Evolutionary conservation across 2,888 invertebrate species (phyloP).

Genomic region (Agrilus mali): DNA sequence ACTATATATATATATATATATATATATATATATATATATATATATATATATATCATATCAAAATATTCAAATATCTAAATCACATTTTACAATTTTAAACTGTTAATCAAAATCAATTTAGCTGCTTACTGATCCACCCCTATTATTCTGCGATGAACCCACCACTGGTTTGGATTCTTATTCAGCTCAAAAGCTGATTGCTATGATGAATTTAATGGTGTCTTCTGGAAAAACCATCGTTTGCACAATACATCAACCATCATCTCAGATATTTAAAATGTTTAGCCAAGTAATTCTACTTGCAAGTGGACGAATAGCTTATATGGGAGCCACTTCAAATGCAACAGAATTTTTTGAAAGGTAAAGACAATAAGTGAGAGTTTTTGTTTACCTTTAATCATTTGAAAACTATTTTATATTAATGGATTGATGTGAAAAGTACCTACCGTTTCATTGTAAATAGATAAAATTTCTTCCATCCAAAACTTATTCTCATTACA

Average conservation of each 20-base stretch:
- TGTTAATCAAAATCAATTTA: conserved; percentile 22
- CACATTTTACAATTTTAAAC: no score
- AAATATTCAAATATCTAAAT: no score
- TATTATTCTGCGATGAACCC: conserved; percentile 92
- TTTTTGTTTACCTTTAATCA: conserved; percentile 1
- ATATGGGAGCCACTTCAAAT: conserved; percentile 56
- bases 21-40: no score
- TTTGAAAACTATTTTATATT: no score
- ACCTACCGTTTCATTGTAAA: no score
- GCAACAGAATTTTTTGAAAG: conserved; percentile 59
- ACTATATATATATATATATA: no score
- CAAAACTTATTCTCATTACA: no score
- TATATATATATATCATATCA: no score
- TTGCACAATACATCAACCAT: conserved; percentile 92
- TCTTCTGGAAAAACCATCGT: conserved; percentile 72
- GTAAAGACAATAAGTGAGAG: conserved; percentile 25
- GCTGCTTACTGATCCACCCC: conserved; percentile 78
- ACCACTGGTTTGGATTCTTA: conserved; percentile 89
- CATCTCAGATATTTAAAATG: conserved; percentile 71
- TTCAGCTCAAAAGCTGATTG: conserved; percentile 76
- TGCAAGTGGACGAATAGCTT: conserved; percentile 79
- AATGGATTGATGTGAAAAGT: no score
- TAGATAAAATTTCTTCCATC: no score
- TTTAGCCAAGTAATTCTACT: conserved; percentile 70
- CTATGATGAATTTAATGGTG: conserved; percentile 55